A percentile compares a stretch with the other conserved stretches of the same genome.
phyloP scores from a whole-genome alignment of 2,113 vertebrate species.

The Rousettus leschenaultii region DNA sequence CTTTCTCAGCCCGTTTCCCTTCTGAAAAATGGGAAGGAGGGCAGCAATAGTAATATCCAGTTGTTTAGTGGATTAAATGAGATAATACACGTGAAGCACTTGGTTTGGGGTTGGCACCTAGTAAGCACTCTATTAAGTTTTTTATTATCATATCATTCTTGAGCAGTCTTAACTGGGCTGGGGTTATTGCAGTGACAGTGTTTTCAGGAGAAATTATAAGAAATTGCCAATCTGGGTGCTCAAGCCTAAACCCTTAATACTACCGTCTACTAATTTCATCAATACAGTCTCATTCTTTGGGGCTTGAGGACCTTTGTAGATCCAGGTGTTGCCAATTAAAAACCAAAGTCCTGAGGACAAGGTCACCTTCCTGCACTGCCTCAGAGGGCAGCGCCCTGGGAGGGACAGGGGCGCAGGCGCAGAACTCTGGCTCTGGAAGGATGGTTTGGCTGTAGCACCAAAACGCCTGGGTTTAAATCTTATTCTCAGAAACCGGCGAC shows the following conservation, averaged over 20 bases:
- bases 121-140: background rate
- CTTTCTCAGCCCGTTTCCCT: background rate
- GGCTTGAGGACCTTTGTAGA: background rate
- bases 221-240: background rate
- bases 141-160: background rate
- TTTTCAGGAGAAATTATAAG: background rate
- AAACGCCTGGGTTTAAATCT: background rate
- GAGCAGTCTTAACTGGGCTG: background rate
- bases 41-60: background rate
- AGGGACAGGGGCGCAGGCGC: background rate
- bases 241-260: background rate
- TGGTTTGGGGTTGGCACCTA: background rate
- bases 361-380: no score
- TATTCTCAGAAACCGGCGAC: background rate
- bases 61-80: background rate
- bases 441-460: background rate
- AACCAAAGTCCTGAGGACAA: background rate
- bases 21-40: background rate
- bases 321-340: background rate
- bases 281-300: background rate
- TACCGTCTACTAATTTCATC: background rate
- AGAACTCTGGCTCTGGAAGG: background rate
- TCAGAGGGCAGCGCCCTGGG: background rate
- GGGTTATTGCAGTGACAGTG: background rate
- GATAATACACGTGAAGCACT: background rate